Percentiles rank a stretch among this genome's conserved stretches.
Evolutionary conservation across 1,140 invertebrate species (phyloP).

Genomic region (Drosophila pectinifera): DNA sequence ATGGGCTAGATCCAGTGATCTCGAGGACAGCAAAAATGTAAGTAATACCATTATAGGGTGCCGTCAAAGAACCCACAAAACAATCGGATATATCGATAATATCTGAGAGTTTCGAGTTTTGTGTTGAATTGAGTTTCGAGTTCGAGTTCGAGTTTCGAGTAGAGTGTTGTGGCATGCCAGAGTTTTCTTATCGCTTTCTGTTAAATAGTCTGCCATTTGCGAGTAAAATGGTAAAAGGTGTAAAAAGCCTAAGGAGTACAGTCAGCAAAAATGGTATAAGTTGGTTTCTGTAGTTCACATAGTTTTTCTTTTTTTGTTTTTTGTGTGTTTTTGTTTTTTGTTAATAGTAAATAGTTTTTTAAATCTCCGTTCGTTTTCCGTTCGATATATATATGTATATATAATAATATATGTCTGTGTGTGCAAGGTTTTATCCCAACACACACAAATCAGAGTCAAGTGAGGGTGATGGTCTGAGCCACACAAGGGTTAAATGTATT

Average conservation of each 20-base stretch:
- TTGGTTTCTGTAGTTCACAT: constrained; percentile 59
- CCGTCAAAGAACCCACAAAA: constrained; percentile 9
- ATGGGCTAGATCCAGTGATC: constrained; percentile 9
- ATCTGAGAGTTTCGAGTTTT: constrained; percentile 5
- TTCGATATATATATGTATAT: constrained; percentile 23
- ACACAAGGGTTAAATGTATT: constrained; percentile 44
- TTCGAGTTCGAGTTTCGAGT: constrained; percentile 9
- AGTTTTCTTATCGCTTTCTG: constrained; percentile 36
- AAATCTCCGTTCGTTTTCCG: constrained; percentile 11
- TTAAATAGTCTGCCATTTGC: constrained; percentile 69
- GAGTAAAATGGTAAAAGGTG: constrained; percentile 81
- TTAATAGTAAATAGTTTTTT: constrained; percentile 20
- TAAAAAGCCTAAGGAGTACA: constrained; percentile 82
- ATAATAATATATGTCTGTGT: constrained; percentile 17
- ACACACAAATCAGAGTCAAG: constrained; percentile 36
- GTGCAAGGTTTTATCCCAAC: constrained; percentile 11
- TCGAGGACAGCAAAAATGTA: constrained; percentile 28
- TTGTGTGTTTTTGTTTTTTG: not conserved
- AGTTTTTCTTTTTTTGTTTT: constrained; percentile 9
- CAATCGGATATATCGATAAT: constrained; percentile 12
- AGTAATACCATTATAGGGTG: constrained; percentile 20
- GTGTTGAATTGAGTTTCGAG: not conserved
- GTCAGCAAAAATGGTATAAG: constrained; percentile 82
- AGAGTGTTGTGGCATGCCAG: constrained; percentile 57
- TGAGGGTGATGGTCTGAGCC: constrained; percentile 17